Percentiles rank a stretch among this genome's conserved stretches.
phyloP scores from a whole-genome alignment of 2,797 vertebrate genomes.

The Chrysolophus pictus region DNA sequence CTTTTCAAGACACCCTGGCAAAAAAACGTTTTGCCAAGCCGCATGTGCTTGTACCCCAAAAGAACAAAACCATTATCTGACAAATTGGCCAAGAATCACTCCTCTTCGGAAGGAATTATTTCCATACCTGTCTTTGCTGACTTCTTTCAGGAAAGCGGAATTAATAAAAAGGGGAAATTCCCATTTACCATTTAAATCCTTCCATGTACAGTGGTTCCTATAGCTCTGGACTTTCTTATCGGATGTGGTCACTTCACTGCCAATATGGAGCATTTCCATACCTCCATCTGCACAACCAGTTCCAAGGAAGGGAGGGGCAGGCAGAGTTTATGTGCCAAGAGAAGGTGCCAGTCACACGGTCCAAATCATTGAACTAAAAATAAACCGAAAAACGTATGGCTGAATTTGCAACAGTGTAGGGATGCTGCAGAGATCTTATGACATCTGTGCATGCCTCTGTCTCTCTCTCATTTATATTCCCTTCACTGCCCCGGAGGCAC shows the following conservation, averaged over 20 bases:
- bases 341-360: neutral
- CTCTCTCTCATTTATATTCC: conserved; percentile 58
- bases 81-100: neutral
- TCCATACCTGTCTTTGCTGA: conserved; percentile 20
- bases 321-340: neutral
- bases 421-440: conserved; percentile 48
- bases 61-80: neutral
- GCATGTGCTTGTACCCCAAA: neutral
- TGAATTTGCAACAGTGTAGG: conserved; percentile 26
- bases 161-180: neutral
- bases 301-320: neutral
- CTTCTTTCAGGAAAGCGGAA: neutral
- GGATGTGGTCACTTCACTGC: conserved; percentile 30
- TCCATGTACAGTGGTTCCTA: conserved; percentile 35
- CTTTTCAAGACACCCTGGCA: neutral
- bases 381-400: neutral
- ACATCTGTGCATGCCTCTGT: neutral
- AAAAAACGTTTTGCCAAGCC: neutral
- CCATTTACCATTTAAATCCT: conserved; percentile 71
- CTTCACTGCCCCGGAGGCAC: conserved; percentile 67
- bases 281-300: conserved; percentile 29
- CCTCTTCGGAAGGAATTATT: neutral
- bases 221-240: conserved; percentile 48
- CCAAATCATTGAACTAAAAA: conserved; percentile 23
- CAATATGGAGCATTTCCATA: conserved; percentile 62